A percentile compares a stretch with the other conserved stretches of the same genome.
Conservation (phyloP, 1,140 invertebrate genomes). For the Bombus affinis region DNA sequence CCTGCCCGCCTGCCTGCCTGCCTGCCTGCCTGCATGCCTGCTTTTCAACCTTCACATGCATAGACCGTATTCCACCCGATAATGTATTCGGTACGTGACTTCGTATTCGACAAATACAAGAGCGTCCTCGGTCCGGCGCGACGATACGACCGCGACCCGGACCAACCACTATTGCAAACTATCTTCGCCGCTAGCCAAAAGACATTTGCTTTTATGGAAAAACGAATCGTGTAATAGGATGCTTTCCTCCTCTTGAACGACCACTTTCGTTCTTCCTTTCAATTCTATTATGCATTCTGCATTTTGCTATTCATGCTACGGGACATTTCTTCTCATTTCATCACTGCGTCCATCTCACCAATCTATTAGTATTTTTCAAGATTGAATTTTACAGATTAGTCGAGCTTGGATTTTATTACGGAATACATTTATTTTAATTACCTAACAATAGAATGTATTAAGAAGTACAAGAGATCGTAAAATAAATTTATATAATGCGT, state of each 20-base stretch:
- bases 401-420: background rate
- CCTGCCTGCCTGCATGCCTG: conserved; percentile 62
- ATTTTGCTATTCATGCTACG: background rate
- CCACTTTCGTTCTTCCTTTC: conserved; percentile 13
- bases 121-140: conserved; percentile 48
- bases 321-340: background rate
- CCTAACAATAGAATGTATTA: background rate
- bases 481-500: background rate
- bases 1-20: conserved; percentile 35
- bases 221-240: conserved; percentile 46
- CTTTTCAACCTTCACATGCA: conserved; percentile 72
- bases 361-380: background rate
- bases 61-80: conserved; percentile 66
- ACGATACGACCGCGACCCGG: conserved; percentile 35
- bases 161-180: conserved; percentile 34
- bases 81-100: conserved; percentile 71
- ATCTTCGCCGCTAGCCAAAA: conserved; percentile 54
- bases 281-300: background rate
- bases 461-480: background rate
- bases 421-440: background rate
- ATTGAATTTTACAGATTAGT: background rate
- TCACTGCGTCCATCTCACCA: background rate
- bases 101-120: conserved; percentile 68
- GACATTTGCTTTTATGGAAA: conserved; percentile 50
- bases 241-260: conserved; percentile 21